Evolutionary conservation across 2,888 invertebrate species (phyloP).

Genomic region (Leucoptera coffeella): DNA sequence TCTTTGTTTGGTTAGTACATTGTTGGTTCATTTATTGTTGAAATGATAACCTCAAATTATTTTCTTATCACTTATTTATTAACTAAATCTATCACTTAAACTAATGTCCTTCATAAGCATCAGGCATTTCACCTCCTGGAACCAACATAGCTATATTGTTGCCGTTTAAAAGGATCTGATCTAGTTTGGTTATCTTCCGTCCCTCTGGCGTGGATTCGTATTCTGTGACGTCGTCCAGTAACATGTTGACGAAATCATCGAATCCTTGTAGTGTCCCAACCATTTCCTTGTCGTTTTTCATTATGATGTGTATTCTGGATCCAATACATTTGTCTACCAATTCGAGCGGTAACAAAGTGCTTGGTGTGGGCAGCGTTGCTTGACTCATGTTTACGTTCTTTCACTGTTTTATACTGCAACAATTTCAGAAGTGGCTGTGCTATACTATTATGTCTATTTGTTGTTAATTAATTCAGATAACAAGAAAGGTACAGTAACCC

Average conservation of each 20-base stretch:
- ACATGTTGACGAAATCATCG: constrained; percentile 98
- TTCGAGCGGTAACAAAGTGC: constrained; percentile 86
- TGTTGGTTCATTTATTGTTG: too few species aligned
- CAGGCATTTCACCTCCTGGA: constrained; percentile 47
- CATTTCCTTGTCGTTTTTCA: constrained; percentile 99
- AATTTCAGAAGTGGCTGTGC: too few species aligned
- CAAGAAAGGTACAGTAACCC: too few species aligned
- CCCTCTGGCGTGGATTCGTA: constrained; percentile 97
- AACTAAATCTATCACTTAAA: too few species aligned
- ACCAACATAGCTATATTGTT: constrained; percentile 95
- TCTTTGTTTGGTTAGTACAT: too few species aligned
- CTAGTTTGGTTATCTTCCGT: constrained; percentile 90
- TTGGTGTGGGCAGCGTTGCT: constrained; percentile 69
- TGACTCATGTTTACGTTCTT: constrained; percentile 39
- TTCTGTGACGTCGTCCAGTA: constrained; percentile 95
- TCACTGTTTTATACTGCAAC: constrained; percentile 1
- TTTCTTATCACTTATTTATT: too few species aligned
- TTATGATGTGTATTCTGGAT: constrained; percentile 97
- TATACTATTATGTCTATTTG: too few species aligned
- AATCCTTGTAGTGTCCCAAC: constrained; percentile 96
- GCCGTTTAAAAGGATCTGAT: constrained; percentile 96
- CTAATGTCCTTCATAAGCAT: too few species aligned
- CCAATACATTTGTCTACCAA: constrained; percentile 99
- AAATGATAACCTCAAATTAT: too few species aligned
- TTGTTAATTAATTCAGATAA: too few species aligned